phyloP scores from a whole-genome alignment of 2,888 invertebrate species.

The Linnaemya tessellans region DNA sequence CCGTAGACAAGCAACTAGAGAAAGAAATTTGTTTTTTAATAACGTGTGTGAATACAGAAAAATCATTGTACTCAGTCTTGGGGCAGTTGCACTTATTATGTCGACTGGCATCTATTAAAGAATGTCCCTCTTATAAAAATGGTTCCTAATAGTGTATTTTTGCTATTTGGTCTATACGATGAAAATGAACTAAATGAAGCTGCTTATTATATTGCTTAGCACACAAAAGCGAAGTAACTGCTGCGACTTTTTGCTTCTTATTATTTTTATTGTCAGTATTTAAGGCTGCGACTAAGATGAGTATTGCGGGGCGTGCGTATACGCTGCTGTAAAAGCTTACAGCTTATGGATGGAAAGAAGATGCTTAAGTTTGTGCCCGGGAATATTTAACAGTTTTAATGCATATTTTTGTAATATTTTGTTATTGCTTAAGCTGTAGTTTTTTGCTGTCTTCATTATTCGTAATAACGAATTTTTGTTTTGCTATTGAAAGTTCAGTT shows the following conservation, averaged over 20 bases:
- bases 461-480: conserved; percentile 5
- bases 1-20: too few relatives aligned
- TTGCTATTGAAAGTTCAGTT: conserved; percentile 13
- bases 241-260: neutral
- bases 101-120: too few relatives aligned
- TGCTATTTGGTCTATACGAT: neutral
- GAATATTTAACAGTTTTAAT: conserved; percentile 52
- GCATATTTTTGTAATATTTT: conserved; percentile 24
- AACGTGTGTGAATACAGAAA: too few relatives aligned
- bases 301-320: conserved; percentile 51
- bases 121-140: too few relatives aligned
- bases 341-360: conserved; percentile 27
- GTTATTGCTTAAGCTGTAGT: neutral
- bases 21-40: too few relatives aligned
- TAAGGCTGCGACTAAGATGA: neutral
- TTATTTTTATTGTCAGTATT: neutral
- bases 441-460: neutral
- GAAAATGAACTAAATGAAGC: neutral
- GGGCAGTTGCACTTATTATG: too few relatives aligned
- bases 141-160: neutral
- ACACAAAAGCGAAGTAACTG: neutral
- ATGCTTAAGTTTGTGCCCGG: conserved; percentile 34
- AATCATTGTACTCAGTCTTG: too few relatives aligned
- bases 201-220: conserved; percentile 5
- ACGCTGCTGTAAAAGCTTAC: conserved; percentile 55